Base-by-base conservation (phyloP, 1,140 invertebrate species). In the Caenorhabditis briggsae region DNA sequence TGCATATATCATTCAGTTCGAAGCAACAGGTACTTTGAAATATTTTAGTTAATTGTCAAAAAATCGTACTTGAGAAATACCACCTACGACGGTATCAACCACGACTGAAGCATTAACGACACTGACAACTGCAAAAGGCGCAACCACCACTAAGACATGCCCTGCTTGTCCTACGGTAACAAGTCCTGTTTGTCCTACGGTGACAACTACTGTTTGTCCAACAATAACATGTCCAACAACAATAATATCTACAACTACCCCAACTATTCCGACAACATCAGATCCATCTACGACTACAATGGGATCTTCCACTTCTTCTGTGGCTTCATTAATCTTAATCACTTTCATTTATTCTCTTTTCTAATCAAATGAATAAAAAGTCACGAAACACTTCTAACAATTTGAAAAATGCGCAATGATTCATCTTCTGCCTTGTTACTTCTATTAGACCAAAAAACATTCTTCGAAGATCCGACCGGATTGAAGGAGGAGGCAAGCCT, bases 401-500 rank as follows among this genome's bases (percentile, higher is more conserved):
- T 70, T 46, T 70, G 33, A 70, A 70, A 70, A 16, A 14, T 48
- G 43, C 43, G 12, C 12, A 46, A 9, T 46, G 33, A 48, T 70
- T 46, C 64, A 5, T 70, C 43, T 16, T 70, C 64, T 5, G 20
- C 46, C 46, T 70, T 70, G 8, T 46, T 70, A 7, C 43, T n/a
- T 6, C 3, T 11, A 5, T 9, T 9, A 0, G 12, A 3, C 18
- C n/a, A 6, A 48, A 25, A 46, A 70, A n/a, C 64, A 70, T 16
- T 48, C 46, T 70, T 18, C 41, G 64, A 20, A 70, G 46, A 70
- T 70, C 41, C 1, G 41, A 46, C 7, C 78, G 78, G 55, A 82
- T 82, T 0, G 78, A 55, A 33, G 48, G 50, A n/a, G 78, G 78
- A 82, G 78, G 78, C 11, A 82, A 14, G 25, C 78, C 78, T 82